Conservation (phyloP, 2,888 invertebrate species). For the Chironomus tentans region DNA sequence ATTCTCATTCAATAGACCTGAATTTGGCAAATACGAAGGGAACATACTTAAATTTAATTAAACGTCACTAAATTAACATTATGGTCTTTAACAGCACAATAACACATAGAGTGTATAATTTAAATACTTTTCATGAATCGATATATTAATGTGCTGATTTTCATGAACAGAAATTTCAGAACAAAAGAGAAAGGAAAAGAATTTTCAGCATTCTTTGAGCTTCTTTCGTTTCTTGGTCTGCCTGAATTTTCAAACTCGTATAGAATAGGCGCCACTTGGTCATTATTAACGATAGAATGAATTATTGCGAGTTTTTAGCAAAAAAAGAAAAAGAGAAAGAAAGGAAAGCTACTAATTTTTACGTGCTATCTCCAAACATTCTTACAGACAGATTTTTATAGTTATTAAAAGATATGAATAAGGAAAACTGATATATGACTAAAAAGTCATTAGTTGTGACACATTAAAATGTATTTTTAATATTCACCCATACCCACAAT, state of each 20-base stretch:
- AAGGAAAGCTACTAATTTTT: no score
- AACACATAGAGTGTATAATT: background rate
- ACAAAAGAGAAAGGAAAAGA: conserved; percentile 6
- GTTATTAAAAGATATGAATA: background rate
- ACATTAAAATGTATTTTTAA: background rate
- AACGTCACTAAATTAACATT: background rate
- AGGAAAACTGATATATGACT: background rate
- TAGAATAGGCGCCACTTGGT: conserved; percentile 25
- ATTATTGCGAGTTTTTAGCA: conserved; percentile 18
- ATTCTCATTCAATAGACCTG: background rate
- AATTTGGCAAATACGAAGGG: background rate
- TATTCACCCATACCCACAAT: background rate
- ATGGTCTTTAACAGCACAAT: background rate
- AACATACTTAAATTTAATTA: no score
- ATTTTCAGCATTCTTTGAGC: conserved; percentile 8
- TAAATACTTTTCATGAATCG: background rate
- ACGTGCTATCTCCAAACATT: background rate
- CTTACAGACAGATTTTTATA: background rate
- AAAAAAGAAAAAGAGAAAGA: background rate
- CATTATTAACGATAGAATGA: conserved; percentile 22
- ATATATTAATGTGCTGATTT: background rate
- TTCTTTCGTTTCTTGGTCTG: background rate
- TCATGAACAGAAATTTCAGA: background rate
- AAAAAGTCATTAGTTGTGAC: conserved; percentile 2
- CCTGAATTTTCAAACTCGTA: background rate